A percentile compares a stretch with the other conserved stretches of the same genome.
These are phyloP conservation scores for Ceratotherium simum DNA, from an alignment of 2,113 vertebrate species.

Conservation along the genomic window DNA sequence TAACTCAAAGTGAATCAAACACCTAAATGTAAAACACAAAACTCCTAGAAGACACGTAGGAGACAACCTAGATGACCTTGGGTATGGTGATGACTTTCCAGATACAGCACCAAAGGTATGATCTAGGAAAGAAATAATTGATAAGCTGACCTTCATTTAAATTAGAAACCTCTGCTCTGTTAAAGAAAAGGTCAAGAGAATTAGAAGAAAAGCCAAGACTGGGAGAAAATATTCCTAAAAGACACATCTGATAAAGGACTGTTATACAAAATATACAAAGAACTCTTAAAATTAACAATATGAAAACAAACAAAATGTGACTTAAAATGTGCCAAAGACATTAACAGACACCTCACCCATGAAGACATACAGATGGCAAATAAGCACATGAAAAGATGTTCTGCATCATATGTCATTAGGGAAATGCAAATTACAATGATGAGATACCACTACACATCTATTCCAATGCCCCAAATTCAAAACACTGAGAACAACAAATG, in stretches of 20 bases:
- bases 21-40: neutral
- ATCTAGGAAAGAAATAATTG: neutral
- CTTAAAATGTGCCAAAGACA: neutral
- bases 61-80: neutral
- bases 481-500: neutral
- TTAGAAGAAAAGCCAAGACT: neutral
- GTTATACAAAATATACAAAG: neutral
- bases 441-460: neutral
- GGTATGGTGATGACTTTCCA: neutral
- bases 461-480: neutral
- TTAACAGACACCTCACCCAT: neutral
- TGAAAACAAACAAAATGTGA: neutral
- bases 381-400: neutral
- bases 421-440: neutral
- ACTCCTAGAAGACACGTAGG: neutral
- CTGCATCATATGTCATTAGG: neutral
- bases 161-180: neutral
- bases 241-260: neutral
- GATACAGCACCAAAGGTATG: neutral
- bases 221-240: neutral
- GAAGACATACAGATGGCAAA: neutral
- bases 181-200: neutral
- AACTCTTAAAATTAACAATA: neutral
- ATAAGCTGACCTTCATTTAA: neutral
- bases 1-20: neutral